phyloP scores from a whole-genome alignment of 2,113 vertebrate species.

The Scytalopus superciliaris region DNA sequence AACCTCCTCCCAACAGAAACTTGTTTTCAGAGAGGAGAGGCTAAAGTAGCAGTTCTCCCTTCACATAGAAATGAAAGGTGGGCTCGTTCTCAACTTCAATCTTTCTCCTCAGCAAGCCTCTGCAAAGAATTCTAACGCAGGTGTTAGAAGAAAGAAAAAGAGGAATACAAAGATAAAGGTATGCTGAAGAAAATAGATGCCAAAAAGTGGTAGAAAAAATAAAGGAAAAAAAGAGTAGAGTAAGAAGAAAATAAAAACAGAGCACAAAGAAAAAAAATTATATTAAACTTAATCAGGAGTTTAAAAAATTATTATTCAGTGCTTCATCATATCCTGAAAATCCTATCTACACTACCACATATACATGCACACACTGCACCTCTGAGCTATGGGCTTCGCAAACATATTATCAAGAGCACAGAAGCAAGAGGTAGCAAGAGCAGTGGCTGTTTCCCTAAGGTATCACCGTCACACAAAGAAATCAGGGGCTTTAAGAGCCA shows the following conservation, averaged over 20 bases:
- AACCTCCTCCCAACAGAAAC: not conserved
- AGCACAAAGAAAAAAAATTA: not conserved
- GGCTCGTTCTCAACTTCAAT: not conserved
- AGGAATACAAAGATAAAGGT: not conserved
- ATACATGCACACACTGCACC: not conserved
- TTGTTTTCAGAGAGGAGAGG: not conserved
- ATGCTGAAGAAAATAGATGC: not conserved
- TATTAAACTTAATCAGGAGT: not conserved
- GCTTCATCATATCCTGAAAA: not conserved
- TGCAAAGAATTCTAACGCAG: not conserved
- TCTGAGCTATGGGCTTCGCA: not conserved
- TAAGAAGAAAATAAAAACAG: not conserved
- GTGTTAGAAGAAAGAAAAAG: not conserved
- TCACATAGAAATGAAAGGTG: not conserved
- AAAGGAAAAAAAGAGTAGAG: not conserved
- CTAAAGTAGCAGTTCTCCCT: not conserved
- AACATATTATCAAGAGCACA: not conserved
- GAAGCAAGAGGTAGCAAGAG: not conserved
- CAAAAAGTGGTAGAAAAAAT: not conserved
- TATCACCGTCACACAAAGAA: not conserved
- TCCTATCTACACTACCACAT: accelerated
- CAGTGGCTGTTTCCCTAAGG: not conserved
- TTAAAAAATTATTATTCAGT: not conserved
- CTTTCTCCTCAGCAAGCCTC: not conserved
- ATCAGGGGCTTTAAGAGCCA: not conserved